Conservation (phyloP, 2,113 vertebrate species). For the Prunella himalayana region DNA sequence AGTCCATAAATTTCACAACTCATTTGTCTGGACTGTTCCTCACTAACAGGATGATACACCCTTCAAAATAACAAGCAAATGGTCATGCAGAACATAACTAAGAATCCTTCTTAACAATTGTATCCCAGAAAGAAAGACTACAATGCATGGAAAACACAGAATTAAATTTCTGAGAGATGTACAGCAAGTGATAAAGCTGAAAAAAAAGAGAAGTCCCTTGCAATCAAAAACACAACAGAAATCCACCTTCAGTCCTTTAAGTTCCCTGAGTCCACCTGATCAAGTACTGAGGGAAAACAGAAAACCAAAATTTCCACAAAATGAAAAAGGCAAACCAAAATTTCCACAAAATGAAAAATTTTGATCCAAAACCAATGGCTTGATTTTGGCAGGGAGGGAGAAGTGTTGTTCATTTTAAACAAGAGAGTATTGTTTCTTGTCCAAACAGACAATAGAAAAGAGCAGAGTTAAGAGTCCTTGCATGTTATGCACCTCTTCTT, state of each 20-base stretch:
- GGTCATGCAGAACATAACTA: not conserved
- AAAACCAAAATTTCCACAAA: not conserved
- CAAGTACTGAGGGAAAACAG: not conserved
- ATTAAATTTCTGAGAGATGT: not conserved
- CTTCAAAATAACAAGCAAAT: not conserved
- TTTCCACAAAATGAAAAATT: not conserved
- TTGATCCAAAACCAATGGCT: not conserved
- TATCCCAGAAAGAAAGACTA: not conserved
- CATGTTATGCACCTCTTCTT: not conserved
- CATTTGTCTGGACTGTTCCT: not conserved
- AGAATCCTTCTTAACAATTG: not conserved
- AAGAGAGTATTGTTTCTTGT: not conserved
- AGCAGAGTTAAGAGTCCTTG: not conserved
- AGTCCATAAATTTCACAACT: not conserved
- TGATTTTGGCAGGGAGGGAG: rapidly evolving
- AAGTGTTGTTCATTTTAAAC: not conserved
- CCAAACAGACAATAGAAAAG: not conserved
- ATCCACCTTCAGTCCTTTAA: not conserved
- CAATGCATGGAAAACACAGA: not conserved
- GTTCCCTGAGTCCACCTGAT: not conserved
- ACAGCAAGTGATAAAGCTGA: not conserved
- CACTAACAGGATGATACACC: not conserved
- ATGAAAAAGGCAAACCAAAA: not conserved
- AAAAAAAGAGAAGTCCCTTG: not conserved
- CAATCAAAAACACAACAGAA: not conserved